Evolutionary conservation across 2,888 invertebrate genomes (phyloP).

Genomic region (Drosophila atripex): DNA sequence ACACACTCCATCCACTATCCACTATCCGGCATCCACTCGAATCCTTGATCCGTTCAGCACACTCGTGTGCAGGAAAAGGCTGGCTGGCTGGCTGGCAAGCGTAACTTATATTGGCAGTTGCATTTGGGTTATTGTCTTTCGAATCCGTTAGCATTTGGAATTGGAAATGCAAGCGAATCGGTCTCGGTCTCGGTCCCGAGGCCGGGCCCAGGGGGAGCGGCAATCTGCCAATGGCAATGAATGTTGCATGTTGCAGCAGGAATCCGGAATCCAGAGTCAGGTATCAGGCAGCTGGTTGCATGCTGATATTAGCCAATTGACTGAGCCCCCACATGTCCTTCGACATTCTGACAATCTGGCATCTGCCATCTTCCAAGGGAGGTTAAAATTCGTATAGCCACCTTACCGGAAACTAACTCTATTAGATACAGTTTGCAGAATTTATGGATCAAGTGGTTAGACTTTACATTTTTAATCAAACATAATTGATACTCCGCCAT

Average conservation of each 20-base stretch:
- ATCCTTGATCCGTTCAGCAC: constrained; percentile 31
- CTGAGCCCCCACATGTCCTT: constrained; percentile 9
- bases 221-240: constrained; percentile 27
- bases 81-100: constrained; percentile 51
- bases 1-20: constrained; percentile 38
- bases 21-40: constrained; percentile 30
- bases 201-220: constrained; percentile 18
- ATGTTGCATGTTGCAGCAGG: constrained; percentile 35
- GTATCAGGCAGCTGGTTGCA: constrained; percentile 2
- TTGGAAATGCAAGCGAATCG: constrained; percentile 30
- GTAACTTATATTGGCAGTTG: constrained; percentile 78
- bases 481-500: neutral
- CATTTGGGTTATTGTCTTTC: constrained; percentile 75
- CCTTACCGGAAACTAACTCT: constrained; percentile 20
- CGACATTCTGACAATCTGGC: constrained; percentile 22
- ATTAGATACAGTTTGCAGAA: constrained; percentile 2
- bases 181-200: constrained; percentile 17
- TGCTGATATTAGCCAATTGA: constrained; percentile 21
- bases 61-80: constrained; percentile 38
- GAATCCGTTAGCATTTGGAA: constrained; percentile 24
- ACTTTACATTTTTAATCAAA: constrained; percentile 7
- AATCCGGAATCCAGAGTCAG: neutral
- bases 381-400: constrained; percentile 1
- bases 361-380: constrained; percentile 32
- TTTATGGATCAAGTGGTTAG: constrained; percentile 26